phyloP scores from a whole-genome alignment of 1,140 invertebrate genomes.

The Magallana gigas region DNA sequence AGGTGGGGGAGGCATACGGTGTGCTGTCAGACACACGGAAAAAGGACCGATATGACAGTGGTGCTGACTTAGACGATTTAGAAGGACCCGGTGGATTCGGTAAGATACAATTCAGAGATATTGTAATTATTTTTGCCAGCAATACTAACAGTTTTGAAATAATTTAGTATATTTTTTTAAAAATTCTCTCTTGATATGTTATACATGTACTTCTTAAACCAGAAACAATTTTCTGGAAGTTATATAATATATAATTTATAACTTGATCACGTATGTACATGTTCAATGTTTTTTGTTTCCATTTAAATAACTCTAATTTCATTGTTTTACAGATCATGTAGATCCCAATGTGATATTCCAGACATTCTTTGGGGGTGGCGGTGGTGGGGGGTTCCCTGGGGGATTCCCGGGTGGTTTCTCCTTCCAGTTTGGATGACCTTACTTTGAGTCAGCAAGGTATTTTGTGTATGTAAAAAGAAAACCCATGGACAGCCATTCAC shows the following conservation, averaged over 20 bases:
- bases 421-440: conserved; percentile 84
- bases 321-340: conserved; percentile 83
- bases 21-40: conserved; percentile 78
- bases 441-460: conserved; percentile 8
- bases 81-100: conserved; percentile 64
- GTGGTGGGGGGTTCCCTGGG: conserved; percentile 67
- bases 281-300: too few species aligned
- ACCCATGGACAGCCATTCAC: background rate
- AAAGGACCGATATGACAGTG: conserved; percentile 76
- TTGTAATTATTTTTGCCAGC: too few species aligned
- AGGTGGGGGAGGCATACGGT: conserved; percentile 78
- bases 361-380: conserved; percentile 85
- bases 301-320: conserved; percentile 36
- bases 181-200: too few species aligned
- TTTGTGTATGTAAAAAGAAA: conserved; percentile 9
- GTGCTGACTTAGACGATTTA: conserved; percentile 77
- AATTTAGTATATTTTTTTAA: too few species aligned
- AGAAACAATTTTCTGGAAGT: too few species aligned
- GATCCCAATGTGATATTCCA: conserved; percentile 90
- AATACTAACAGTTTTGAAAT: too few species aligned
- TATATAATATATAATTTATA: too few species aligned
- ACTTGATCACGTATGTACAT: too few species aligned
- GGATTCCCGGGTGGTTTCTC: conserved; percentile 78
- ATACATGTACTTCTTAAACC: too few species aligned
- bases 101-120: conserved; percentile 43